Evolutionary conservation across 2,113 vertebrate genomes (phyloP), one percentile per base, ranked within the genome.

Genomic region (Syngnathus floridae): DNA sequence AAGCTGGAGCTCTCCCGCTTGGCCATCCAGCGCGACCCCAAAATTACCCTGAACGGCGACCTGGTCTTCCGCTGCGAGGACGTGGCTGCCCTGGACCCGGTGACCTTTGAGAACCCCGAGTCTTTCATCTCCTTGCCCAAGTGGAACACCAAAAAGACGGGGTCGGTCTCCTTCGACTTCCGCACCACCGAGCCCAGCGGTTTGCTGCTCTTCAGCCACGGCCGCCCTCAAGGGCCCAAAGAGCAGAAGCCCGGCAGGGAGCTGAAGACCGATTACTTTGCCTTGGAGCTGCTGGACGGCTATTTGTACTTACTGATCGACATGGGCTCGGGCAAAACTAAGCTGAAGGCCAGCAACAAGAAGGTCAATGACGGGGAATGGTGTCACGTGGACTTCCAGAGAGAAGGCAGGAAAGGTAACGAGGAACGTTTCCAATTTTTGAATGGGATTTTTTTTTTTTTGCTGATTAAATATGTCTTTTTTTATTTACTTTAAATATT

Each of bases 341-440:
- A 94, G 85, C 87, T 97, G 71, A 91, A 92, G 74, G 93, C 94
- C 31, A 94, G 92, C 81, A 94, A 91, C 85, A 93, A 93, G 86
- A 97, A 96, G 85, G 94, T 97, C 73, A 97, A 95, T 0, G 95
- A 96, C 0, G 95, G 95, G 4, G 94, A 97, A 51, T 96, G 95
- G 95, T 95, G 94, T 72, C 95, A 97, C 2, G 94, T 96, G 70
- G 95, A 97, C 85, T 94, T 97, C 84, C 95, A 97, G 78, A 86
- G 95, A 43, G 95, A 97, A 4, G 95, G 95, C 0, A 89, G 94
- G 66, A 95, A 92, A 91, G 95, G 95, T 97, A 67, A 86, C 81
- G 0, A 5, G 0, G 19, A 7, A 26, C 26, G 26, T 26, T 26
- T 26, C 26, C 26, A 26, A 26, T 26, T 26, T 26, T 26, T 26